Base-by-base conservation (phyloP, 2,888 invertebrate species). In the Watsonalla binaria region DNA sequence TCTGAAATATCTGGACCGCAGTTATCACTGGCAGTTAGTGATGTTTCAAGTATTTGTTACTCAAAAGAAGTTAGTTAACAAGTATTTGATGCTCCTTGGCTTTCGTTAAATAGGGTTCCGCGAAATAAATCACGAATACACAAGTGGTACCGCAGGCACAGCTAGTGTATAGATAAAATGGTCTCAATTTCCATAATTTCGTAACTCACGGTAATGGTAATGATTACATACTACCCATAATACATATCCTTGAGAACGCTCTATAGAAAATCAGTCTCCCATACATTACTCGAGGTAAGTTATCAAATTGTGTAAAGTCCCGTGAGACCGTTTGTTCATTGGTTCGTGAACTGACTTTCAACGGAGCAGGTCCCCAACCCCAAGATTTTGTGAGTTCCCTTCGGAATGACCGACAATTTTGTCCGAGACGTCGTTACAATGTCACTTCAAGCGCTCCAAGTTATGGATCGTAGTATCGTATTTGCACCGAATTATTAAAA, bases 371-470 rank as follows among this genome's bases (percentile, higher is more conserved):
- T 65, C 66, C 62, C 61, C 64, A 65, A 58, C 63, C 57, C 54
- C 57, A 59, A 58, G 56, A 59, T 61, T 59, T 53, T 46, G 52
- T 53, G 55, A 55, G 51, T 55, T 58, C 59, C 52, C 53, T 61
- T 58, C 57, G 57, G 54, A 61, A 62, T 63, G 63, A 53, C 57
- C 58, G 58, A 64, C 66, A 59, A 61, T 66, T 70, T 74, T 56
- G 60, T 57, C 55, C 52, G 58, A 58, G 65, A 58, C 60, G 58
- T 54, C 61, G 51, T 66, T 58, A 65, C 62, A 57, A 61, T 61
- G 66, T 66, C 62, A 55, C 64, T 52, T 57, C 55, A 14, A 37
- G 60, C 34, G 63, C 54, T 54, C 59, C 52, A 60, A 69, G 57
- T 63, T 68, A 68, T 62, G 48, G 61, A 52, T 49, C 42, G 11